Conservation (phyloP, 1,140 invertebrate species). For the Apocrypta bakeri region DNA sequence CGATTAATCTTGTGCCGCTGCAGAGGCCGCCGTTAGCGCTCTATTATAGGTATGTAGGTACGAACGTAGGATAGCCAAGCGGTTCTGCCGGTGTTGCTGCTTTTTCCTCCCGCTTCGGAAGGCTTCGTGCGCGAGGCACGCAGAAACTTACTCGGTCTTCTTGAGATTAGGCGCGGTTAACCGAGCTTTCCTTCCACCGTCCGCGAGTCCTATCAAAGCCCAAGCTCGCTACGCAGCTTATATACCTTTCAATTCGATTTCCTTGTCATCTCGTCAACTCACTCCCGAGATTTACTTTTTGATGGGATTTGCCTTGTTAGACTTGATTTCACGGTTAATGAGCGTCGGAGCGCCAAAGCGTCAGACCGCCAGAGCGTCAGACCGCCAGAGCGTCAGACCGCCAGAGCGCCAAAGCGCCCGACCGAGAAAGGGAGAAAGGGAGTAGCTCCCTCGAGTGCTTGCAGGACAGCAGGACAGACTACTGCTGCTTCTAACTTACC, state of each 20-base stretch:
- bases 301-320: constrained; percentile 28
- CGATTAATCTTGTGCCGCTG: constrained; percentile 68
- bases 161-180: constrained; percentile 43
- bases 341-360: neutral
- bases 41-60: no score
- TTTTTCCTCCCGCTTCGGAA: constrained; percentile 28
- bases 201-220: neutral
- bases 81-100: no score
- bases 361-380: neutral
- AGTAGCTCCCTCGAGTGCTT: neutral
- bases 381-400: neutral
- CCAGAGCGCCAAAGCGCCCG: neutral
- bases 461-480: no score
- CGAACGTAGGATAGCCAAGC: neutral
- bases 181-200: neutral
- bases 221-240: neutral
- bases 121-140: neutral
- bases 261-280: constrained; percentile 13
- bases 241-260: constrained; percentile 41
- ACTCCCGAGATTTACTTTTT: constrained; percentile 27
- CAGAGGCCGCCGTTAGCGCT: neutral
- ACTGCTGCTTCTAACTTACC: no score
- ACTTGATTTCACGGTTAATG: constrained; percentile 35
- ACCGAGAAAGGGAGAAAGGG: no score
- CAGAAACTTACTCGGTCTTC: constrained; percentile 25